Conservation (phyloP, 2,113 vertebrate species). For the Zosterops lateralis region DNA sequence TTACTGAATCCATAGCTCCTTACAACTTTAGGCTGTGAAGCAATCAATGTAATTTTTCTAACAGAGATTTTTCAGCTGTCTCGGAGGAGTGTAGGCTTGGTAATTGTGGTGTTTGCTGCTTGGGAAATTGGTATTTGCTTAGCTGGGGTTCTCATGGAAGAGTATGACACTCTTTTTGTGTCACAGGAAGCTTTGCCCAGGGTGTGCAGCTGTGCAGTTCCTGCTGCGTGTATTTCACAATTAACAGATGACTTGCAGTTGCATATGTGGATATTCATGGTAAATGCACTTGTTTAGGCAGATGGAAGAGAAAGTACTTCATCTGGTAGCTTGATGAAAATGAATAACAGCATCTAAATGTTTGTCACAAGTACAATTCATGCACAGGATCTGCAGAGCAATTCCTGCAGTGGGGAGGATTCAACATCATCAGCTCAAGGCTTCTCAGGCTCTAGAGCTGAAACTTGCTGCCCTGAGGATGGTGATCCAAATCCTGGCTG, state of each 20-base stretch:
- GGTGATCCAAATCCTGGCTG: neutral
- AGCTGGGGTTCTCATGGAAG: neutral
- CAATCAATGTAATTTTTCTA: neutral
- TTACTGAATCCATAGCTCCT: neutral
- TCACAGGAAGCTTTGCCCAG: neutral
- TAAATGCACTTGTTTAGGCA: neutral
- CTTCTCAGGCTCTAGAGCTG: neutral
- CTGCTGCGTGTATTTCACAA: neutral
- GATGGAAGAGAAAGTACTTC: neutral
- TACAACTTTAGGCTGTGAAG: neutral
- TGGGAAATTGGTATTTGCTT: neutral
- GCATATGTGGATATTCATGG: neutral
- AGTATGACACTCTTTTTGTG: neutral
- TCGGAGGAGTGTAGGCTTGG: neutral
- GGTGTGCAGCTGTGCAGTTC: neutral
- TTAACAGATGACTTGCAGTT: neutral
- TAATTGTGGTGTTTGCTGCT: neutral
- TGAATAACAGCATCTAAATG: neutral
- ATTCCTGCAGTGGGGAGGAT: no score
- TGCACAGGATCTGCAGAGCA: neutral
- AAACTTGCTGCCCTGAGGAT: neutral
- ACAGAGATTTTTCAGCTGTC: neutral
- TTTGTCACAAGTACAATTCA: neutral
- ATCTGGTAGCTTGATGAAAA: neutral
- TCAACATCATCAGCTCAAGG: neutral